Base-by-base conservation (phyloP, 2,888 invertebrate genomes). In the Tetanocera ferruginea region DNA sequence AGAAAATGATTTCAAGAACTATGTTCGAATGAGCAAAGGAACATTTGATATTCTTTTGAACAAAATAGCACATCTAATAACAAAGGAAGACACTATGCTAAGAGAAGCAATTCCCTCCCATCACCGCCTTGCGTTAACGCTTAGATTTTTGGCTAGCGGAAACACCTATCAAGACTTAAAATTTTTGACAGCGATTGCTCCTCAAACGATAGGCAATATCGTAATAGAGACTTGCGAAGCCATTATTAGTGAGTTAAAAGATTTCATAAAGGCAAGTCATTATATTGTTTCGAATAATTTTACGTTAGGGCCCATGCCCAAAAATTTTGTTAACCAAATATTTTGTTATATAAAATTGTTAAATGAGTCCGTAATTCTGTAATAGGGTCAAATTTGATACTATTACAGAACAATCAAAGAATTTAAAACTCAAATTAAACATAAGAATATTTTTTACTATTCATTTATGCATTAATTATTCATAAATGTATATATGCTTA, bases 1-100 rank as follows among this genome's bases (percentile, higher is more conserved):
- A 28, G 25, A 71, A 71, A 52, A 23, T 71, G 71, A 71, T 55
- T 71, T 71, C 28, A 71, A 71, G 51, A 71, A 71, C 55, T 52
- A 71, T 51, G 71, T 52, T 19, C 55, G 55, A 28, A 71, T 71
- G 55, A 55, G 71, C 52, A 71, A 55, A 31, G 23, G 25, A 51
- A 51, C 55, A 14, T 71, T 71, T 55, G 19, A 67, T 8, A 6
- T 31, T 8, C 37, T 34, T 34, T 43, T 67, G 1, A 43, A 1
- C 1, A 67, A 67, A 67, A n/a, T 67, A 4, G 31, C 37, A n/a
- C 67, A 34, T 6, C 23, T 71, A 6, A 71, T 71, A 19, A 51
- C 25, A 28, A 71, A 71, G 17, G 9, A 43, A 8, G 51, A 71
- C 25, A 71, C 71, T 9, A 8, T 67, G 34, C 8, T 67, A 23